These are phyloP conservation scores for Colistium nudipinnis DNA, from an alignment of 2,113 vertebrate species.

Conservation along the genomic window DNA sequence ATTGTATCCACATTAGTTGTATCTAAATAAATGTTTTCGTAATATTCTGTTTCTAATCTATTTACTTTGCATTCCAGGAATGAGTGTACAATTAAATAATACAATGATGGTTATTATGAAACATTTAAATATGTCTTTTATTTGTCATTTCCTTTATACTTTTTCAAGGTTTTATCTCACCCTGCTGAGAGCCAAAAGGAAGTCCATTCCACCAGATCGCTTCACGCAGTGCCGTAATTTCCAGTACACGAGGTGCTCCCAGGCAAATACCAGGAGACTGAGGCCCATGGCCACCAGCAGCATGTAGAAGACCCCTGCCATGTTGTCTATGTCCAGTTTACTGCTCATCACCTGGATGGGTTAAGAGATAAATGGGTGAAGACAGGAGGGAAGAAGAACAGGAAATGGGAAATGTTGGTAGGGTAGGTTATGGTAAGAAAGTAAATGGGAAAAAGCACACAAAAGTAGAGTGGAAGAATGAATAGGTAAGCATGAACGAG, in stretches of 20 bases:
- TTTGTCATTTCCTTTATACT: no score
- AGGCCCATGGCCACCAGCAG: conserved; percentile 92
- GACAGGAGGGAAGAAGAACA: background rate
- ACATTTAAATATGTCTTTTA: no score
- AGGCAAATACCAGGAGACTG: conserved; percentile 89
- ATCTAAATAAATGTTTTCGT: no score
- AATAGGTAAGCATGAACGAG: background rate
- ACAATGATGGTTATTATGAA: no score
- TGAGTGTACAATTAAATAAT: no score
- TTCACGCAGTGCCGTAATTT: conserved; percentile 87
- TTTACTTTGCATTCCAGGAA: no score
- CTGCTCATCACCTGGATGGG: conserved; percentile 89
- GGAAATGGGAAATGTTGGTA: no score
- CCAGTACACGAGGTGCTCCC: conserved; percentile 92
- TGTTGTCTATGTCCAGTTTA: conserved; percentile 93
- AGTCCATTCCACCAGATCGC: conserved; percentile 85
- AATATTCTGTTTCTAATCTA: no score
- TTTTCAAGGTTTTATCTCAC: conserved; percentile 74
- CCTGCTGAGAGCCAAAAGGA: conserved; percentile 89
- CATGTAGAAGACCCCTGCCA: conserved; percentile 94
- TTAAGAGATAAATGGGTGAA: background rate
- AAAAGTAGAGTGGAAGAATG: background rate
- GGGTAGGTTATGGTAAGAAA: no score
- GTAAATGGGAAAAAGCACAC: background rate
- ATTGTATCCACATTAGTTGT: no score